phyloP scores from a whole-genome alignment of 2,113 vertebrate species.

The Catagonus wagneri region DNA sequence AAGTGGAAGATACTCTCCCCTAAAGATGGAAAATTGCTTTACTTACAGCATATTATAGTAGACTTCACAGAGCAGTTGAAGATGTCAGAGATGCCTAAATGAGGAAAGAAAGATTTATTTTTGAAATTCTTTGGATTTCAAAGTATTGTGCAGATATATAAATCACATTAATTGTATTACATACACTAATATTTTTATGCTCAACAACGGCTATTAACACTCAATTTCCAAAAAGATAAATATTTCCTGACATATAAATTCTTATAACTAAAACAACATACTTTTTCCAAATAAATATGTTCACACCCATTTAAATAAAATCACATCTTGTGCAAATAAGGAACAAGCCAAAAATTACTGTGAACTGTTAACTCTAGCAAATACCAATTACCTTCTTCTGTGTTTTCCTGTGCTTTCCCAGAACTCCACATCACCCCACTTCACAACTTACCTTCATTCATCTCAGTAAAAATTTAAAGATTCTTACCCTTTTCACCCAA shows the following conservation, averaged over 20 bases:
- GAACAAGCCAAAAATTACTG: not conserved
- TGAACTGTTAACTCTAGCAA: not conserved
- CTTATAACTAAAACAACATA: not conserved
- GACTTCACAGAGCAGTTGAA: not conserved
- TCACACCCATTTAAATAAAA: slow-evolving; percentile 33
- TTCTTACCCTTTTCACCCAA: not conserved
- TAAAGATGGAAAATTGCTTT: not conserved
- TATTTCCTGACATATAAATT: not conserved
- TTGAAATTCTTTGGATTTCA: not conserved
- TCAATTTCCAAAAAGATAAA: not conserved
- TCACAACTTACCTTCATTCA: not conserved
- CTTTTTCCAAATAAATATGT: slow-evolving; percentile 1
- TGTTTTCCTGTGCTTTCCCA: not conserved
- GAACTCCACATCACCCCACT: not conserved
- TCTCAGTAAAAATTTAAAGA: not conserved
- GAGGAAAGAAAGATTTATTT: not conserved
- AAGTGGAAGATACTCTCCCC: not conserved
- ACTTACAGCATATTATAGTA: not conserved
- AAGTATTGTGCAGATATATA: not conserved
- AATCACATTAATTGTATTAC: not conserved
- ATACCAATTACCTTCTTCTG: not conserved
- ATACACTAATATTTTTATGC: not conserved
- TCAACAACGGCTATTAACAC: not conserved
- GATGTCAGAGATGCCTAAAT: not conserved
- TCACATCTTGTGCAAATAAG: not conserved